Evolutionary conservation across 2,113 vertebrate genomes (phyloP), one percentile per base, ranked within the genome.

Genomic region (Zosterops borbonicus): DNA sequence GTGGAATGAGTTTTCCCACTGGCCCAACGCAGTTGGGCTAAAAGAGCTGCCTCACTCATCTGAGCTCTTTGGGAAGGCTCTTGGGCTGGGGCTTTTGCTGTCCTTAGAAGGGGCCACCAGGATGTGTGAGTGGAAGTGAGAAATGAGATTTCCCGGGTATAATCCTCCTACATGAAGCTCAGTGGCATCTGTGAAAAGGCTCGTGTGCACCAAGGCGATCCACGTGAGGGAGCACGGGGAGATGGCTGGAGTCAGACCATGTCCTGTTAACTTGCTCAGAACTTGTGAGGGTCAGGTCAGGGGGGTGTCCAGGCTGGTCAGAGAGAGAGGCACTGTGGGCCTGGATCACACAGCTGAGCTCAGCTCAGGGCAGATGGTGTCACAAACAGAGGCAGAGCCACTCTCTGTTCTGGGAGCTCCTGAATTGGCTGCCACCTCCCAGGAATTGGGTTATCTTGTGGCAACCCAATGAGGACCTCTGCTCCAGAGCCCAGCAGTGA

Each of bases 101-200:
- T 76, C 71, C 63, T 62, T 70, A 37, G 46, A 75, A 92, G 35
- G 35, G 73, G 37, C 65, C 47, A 65, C 47, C 59, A 55, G 46
- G 50, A 58, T 65, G 46, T 73, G 42, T 47, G 77, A 83, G 58
- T 68, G 46, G 80, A 95, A 84, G 60, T 31, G 44, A 95, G 82
- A 91, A 92, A 81, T 52, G 67, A 64, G 70, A 90, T 92, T 86
- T 80, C 76, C 76, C n/a, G 35, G 73, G 64, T 84, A 89, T 86
- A 91, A 74, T 81, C 39, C 52, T 89, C 64, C 73, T 55, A 65
- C 62, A 19, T 69, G 79, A 69, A 88, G 35, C 70, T 88, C 35
- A 2, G 42, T 3, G 9, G 52, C 89, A 78, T 63, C 73, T 58
- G 68, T n/a, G 69, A 11, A 33, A n/a, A 87, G 29, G 63, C 63